A percentile compares a stretch with the other conserved stretches of the same genome.
Conservation (phyloP, 2,113 vertebrate genomes). For the Ovibos moschatus region DNA sequence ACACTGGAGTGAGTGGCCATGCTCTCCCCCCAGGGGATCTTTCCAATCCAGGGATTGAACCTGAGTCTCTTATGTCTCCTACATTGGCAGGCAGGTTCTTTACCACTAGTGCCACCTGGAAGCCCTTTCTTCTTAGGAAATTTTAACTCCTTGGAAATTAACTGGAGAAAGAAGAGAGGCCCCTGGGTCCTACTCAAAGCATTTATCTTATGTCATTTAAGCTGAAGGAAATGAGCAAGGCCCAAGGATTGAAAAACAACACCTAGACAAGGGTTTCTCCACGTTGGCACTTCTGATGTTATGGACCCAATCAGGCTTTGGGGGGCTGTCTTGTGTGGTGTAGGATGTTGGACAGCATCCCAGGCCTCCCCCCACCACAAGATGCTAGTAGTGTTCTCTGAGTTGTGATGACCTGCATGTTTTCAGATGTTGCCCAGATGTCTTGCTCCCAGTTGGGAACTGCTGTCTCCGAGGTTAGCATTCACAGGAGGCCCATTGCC, state of each 20-base stretch:
- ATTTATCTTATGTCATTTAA: neutral
- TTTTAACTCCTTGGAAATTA: neutral
- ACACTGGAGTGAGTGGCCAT: neutral
- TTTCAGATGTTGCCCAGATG: neutral
- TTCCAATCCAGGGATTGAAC: neutral
- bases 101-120: neutral
- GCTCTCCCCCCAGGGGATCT: neutral
- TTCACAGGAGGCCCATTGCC: neutral
- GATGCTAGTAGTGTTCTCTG: neutral
- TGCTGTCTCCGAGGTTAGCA: rapidly evolving
- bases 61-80: neutral
- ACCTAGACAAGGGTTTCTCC: neutral
- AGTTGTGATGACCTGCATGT: neutral
- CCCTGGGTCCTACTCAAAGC: neutral
- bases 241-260: neutral
- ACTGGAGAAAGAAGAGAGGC: neutral
- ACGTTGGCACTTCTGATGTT: neutral
- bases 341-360: neutral
- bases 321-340: neutral
- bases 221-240: neutral
- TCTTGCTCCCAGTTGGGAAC: neutral
- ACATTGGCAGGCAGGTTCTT: neutral
- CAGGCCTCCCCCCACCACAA: neutral
- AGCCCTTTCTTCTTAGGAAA: neutral
- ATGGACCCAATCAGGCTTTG: neutral